phyloP scores from a whole-genome alignment of 2,888 invertebrate species.

The Eustalomyia histrio region DNA sequence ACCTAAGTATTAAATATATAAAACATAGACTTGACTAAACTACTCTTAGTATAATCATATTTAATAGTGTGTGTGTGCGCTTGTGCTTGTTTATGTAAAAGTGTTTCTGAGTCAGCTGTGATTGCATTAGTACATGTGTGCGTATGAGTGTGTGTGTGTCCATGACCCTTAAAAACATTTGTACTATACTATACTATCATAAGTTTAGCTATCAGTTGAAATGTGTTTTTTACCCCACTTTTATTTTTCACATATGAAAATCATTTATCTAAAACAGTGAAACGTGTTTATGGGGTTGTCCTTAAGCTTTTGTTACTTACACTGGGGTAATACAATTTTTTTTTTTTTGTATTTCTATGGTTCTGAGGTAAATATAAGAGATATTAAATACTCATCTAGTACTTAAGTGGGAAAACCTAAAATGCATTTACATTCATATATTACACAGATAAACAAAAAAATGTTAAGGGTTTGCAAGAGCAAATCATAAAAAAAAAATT shows the following conservation, averaged over 20 bases:
- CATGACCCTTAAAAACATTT: constrained; percentile 35
- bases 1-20: not conserved
- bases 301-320: constrained; percentile 35
- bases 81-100: too few relatives aligned
- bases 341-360: not conserved
- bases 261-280: constrained; percentile 34
- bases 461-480: constrained; percentile 2
- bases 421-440: constrained; percentile 24
- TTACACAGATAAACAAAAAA: not conserved
- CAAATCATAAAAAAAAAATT: not conserved
- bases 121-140: not conserved
- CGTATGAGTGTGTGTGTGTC: constrained; percentile 3
- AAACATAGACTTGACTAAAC: not conserved
- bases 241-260: not conserved
- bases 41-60: not conserved
- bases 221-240: not conserved
- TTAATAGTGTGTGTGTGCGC: not conserved
- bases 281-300: constrained; percentile 42
- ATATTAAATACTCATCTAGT: constrained; percentile 41
- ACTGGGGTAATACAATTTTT: not conserved
- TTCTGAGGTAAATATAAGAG: not conserved
- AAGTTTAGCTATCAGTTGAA: not conserved
- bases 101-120: not conserved
- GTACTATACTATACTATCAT: constrained; percentile 11
- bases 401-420: constrained; percentile 38